Conservation (phyloP, 2,113 vertebrate species). For the Microtus montanus region DNA sequence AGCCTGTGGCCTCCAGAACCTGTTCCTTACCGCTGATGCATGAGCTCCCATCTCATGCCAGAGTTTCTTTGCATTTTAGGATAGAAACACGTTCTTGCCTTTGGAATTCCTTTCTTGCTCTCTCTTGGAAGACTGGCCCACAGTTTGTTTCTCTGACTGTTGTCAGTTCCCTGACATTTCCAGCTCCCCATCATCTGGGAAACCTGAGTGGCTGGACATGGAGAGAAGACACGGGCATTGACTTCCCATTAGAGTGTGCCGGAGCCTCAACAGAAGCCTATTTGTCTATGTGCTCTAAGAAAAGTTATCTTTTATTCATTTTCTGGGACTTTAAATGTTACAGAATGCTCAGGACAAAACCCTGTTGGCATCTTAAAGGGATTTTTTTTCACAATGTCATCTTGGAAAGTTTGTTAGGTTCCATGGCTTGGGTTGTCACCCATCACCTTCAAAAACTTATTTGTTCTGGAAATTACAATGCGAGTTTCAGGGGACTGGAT, state of each 20-base stretch:
- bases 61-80: slow-evolving; percentile 27
- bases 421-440: neutral
- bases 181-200: neutral
- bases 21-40: neutral
- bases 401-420: slow-evolving; percentile 63
- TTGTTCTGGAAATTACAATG: slow-evolving; percentile 67
- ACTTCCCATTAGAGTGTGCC: neutral
- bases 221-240: slow-evolving; percentile 35
- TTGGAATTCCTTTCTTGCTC: slow-evolving; percentile 32
- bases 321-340: slow-evolving; percentile 56
- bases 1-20: neutral
- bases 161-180: neutral
- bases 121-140: slow-evolving; percentile 2
- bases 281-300: slow-evolving; percentile 8
- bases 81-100: neutral
- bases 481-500: slow-evolving; percentile 20
- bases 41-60: neutral
- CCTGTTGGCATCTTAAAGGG: slow-evolving; percentile 76
- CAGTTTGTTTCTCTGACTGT: neutral
- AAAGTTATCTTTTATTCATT: slow-evolving; percentile 73
- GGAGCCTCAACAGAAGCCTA: slow-evolving; percentile 24
- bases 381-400: slow-evolving; percentile 33
- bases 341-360: neutral
- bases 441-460: slow-evolving; percentile 56
- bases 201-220: neutral